Percentiles rank a stretch among this genome's conserved stretches.
Evolutionary conservation across 2,113 vertebrate genomes (phyloP).

Genomic region (Willisornis vidua): DNA sequence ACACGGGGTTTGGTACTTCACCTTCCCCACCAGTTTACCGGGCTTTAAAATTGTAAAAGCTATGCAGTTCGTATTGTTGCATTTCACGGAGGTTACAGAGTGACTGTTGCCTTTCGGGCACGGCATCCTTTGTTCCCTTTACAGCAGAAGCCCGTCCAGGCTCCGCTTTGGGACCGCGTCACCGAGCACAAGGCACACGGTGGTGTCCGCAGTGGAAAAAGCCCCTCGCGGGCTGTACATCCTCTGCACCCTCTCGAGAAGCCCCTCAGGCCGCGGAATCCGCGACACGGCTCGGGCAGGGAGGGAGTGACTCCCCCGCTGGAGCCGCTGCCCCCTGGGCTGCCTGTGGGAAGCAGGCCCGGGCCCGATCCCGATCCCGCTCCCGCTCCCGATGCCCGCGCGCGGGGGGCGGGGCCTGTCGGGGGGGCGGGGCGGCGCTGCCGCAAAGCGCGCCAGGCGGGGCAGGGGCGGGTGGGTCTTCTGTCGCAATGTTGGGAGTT

Average conservation of each 20-base stretch:
- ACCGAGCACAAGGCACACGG: rapidly evolving
- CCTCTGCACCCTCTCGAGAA: no score
- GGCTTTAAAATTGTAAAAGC: background rate
- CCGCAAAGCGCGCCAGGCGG: background rate
- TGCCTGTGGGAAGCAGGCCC: no score
- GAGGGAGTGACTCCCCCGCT: no score
- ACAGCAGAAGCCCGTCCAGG: rapidly evolving
- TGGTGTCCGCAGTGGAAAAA: rapidly evolving
- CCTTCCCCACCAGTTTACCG: background rate
- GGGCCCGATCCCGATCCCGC: no score
- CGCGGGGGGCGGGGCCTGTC: no score
- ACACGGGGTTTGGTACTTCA: background rate
- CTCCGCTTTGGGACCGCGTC: background rate
- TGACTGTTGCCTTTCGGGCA: background rate
- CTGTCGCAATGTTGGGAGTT: background rate
- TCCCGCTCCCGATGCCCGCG: no score
- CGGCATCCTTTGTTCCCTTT: rapidly evolving
- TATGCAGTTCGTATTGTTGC: background rate
- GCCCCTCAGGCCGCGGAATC: no score
- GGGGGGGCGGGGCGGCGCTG: background rate
- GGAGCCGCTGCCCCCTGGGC: no score
- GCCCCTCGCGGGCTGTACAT: rapidly evolving
- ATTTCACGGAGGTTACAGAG: background rate
- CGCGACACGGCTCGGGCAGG: no score
- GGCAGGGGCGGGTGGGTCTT: background rate